These are phyloP conservation scores for Bombus waltoni DNA, from an alignment of 1,140 invertebrate species.

Conservation along the genomic window DNA sequence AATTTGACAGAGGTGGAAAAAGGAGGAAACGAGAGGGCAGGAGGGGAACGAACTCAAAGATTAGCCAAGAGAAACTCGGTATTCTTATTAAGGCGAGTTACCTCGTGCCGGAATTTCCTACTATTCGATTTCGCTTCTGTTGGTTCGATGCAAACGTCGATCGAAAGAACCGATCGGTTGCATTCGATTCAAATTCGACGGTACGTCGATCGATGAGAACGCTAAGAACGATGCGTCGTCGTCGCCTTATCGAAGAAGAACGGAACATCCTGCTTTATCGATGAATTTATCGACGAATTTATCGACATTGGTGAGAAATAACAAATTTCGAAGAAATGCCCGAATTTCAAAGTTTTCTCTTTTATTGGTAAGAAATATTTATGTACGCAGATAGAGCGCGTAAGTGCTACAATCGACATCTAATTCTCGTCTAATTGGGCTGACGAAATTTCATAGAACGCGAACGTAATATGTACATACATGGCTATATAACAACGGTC, in stretches of 20 bases:
- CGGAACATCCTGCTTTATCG: not conserved
- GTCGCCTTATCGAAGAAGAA: not conserved
- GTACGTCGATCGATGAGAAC: not conserved
- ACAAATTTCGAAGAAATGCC: not conserved
- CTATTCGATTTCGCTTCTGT: not conserved
- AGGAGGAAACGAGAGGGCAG: not conserved
- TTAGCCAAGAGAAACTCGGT: not conserved
- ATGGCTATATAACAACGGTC: no score
- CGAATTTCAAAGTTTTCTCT: not conserved
- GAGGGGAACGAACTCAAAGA: not conserved
- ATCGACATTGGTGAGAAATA: not conserved
- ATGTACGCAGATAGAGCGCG: not conserved
- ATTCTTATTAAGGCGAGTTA: not conserved
- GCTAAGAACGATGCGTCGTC: not conserved
- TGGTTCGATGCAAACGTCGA: not conserved
- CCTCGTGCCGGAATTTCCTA: not conserved
- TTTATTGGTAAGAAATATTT: constrained; percentile 49
- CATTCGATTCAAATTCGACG: not conserved
- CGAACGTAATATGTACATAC: not conserved
- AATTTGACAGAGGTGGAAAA: no score
- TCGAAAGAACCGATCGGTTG: not conserved
- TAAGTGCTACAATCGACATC: constrained; percentile 27
- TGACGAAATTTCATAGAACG: not conserved
- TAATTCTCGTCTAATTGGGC: not conserved
- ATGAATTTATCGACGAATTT: not conserved